Evolutionary conservation across 2,797 vertebrate genomes (phyloP).

Genomic region (Heterohyrax brucei): DNA sequence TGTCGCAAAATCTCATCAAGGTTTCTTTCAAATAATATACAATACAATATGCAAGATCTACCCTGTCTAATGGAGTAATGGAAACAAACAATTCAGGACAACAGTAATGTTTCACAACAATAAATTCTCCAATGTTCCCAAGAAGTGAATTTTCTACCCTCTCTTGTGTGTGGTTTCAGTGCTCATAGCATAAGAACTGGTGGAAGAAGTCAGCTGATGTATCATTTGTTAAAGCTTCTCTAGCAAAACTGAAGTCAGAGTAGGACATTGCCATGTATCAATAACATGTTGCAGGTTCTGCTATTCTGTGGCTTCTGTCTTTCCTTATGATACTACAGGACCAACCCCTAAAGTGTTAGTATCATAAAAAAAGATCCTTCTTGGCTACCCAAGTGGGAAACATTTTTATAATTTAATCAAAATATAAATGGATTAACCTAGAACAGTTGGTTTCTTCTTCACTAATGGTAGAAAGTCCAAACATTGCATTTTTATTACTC

Average conservation of each 20-base stretch:
- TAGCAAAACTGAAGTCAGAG: neutral
- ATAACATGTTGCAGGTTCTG: neutral
- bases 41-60: neutral
- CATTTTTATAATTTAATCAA: constrained; percentile 30
- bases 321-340: neutral
- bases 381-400: neutral
- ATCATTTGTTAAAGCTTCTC: neutral
- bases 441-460: neutral
- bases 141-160: neutral
- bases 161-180: neutral
- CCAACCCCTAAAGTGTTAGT: neutral
- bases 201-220: fast-evolving
- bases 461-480: neutral
- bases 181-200: neutral
- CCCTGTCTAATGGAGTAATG: neutral
- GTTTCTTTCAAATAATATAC: neutral
- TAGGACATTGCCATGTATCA: neutral
- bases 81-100: neutral
- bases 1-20: neutral
- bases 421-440: neutral
- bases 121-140: neutral
- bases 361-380: neutral
- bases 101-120: neutral
- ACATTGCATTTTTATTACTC: neutral
- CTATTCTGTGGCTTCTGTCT: neutral